These are phyloP conservation scores for Zophobas morio DNA, from an alignment of 1,140 invertebrate species.

Conservation along the genomic window DNA sequence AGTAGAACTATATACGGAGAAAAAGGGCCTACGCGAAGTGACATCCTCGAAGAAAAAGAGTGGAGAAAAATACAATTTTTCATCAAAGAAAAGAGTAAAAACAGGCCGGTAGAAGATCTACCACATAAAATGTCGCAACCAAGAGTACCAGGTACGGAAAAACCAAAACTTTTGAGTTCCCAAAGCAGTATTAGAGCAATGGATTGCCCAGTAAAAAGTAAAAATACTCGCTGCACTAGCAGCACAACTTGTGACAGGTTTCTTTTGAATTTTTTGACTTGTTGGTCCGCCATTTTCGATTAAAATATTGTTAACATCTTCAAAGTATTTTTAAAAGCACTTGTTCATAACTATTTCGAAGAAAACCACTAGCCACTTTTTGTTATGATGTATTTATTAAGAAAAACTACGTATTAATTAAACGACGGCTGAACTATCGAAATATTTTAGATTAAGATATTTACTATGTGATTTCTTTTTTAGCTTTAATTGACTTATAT, in stretches of 20 bases:
- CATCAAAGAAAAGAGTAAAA: constrained; percentile 61
- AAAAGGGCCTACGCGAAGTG: constrained; percentile 62
- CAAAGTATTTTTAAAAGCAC: constrained; percentile 23
- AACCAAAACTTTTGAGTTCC: constrained; percentile 56
- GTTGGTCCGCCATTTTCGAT: constrained; percentile 65
- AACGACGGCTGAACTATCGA: constrained; percentile 31
- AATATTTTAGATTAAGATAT: constrained; percentile 25
- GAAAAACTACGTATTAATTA: constrained; percentile 5
- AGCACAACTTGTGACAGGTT: constrained; percentile 59
- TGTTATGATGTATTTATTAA: constrained; percentile 31
- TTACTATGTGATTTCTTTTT: constrained; percentile 30
- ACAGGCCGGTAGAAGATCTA: constrained; percentile 56
- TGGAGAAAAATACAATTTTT: constrained; percentile 61
- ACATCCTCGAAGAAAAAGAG: constrained; percentile 62
- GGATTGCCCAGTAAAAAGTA: constrained; percentile 44
- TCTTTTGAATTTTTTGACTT: constrained; percentile 63
- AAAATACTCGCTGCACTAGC: constrained; percentile 40
- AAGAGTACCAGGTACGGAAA: constrained; percentile 52
- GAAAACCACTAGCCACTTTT: constrained; percentile 34
- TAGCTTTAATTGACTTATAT: constrained; percentile 15
- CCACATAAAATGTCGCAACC: constrained; percentile 58
- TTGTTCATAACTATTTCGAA: constrained; percentile 10
- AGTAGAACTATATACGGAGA: constrained; percentile 57
- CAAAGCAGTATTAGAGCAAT: constrained; percentile 47
- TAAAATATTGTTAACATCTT: constrained; percentile 52